Base-by-base conservation (phyloP, 2,888 invertebrate genomes). In the Acleris cristana region DNA sequence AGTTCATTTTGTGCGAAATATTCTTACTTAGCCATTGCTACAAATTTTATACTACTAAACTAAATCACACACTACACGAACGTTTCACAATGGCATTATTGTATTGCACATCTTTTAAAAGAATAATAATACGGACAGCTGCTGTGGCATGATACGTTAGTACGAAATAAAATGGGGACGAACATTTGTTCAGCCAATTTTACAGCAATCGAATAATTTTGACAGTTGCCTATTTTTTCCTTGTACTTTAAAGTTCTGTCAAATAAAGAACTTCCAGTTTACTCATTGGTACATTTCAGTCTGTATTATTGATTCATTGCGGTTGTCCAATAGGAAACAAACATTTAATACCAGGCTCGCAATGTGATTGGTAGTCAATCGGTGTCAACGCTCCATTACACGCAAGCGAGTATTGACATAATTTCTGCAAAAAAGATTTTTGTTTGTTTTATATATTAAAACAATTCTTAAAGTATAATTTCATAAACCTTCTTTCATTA, bases 1-100 rank as follows among this genome's bases (percentile, higher is more conserved):
- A 86, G 90, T 89, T 76, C 92, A 92, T 92, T 92, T 90, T 90
- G 89, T 87, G 86, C 83, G 85, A 80, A 86, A 87, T 85, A 82
- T 83, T 88, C 76, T 80, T 80, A 84, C 82, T 81, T 81, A 77
- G 79, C 76, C 79, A 79, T 75, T 73, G 71, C 77, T 80, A 73
- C 72, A 69, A 76, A 75, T 72, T 69, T 69, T 73, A 69, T 69
- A 70, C 73, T 71, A 72, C 66, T 63, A 66, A 61, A 69, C 69
- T 69, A 65, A 54, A 49, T 44, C n/a, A 72, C 77, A 79, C 79
- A 66, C 72, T 77, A 78, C 79, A 79, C 74, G 64, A 70, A 70
- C 78, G 53, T 48, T 63, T 63, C 48, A 65, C 53, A 58, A 57
- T 49, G 80, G 76, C 74, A 77, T 68, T 72, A 74, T 77, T 74